A percentile compares a stretch with the other conserved stretches of the same genome.
Evolutionary conservation across 2,797 vertebrate genomes (phyloP).

Genomic region (Falco peregrinus): DNA sequence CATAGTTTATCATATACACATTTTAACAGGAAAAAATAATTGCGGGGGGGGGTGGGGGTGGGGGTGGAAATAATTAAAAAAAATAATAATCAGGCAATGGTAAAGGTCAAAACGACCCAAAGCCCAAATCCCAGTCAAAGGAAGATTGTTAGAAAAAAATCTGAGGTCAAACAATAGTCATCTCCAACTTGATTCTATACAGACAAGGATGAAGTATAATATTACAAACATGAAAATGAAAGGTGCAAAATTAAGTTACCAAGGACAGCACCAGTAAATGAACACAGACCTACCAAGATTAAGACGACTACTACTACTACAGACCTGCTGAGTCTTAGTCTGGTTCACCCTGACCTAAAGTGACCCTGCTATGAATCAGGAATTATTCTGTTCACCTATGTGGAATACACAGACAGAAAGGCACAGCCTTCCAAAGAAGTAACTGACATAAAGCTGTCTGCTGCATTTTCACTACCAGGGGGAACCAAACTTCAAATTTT

Average conservation of each 20-base stretch:
- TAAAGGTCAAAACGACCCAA: neutral
- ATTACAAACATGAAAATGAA: neutral
- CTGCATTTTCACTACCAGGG: neutral
- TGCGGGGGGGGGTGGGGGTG: neutral
- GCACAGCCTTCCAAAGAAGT: neutral
- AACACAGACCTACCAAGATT: neutral
- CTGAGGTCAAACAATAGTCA: neutral
- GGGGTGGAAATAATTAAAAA: neutral
- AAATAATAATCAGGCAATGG: neutral
- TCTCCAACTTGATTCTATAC: neutral
- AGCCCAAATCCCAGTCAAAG: neutral
- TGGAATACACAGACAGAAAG: neutral
- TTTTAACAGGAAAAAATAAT: neutral
- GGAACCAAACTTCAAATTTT: neutral
- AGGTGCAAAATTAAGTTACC: neutral
- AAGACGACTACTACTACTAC: neutral
- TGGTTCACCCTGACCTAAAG: neutral
- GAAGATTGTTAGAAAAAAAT: neutral
- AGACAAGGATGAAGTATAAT: neutral
- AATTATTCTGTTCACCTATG: neutral
- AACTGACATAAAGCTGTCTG: neutral
- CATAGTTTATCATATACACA: neutral
- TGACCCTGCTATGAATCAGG: neutral
- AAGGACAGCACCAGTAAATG: neutral
- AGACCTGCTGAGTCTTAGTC: neutral